Conservation (phyloP, 2,797 vertebrate genomes). For the Poeciliopsis presidionis region DNA sequence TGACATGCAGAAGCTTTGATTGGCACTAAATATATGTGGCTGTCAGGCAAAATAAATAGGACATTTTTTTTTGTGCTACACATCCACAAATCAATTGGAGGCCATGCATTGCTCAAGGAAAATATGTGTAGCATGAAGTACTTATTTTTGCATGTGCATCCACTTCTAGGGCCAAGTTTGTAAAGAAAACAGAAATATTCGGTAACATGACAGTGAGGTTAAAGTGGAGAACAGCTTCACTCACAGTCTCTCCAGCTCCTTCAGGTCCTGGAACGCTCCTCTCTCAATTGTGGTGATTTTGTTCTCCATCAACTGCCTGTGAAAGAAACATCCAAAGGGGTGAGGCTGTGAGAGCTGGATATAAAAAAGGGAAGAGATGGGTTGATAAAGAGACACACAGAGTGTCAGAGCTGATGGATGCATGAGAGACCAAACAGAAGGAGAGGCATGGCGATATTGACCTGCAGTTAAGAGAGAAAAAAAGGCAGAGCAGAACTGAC, state of each 20-base stretch:
- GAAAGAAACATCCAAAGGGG: conserved; percentile 51
- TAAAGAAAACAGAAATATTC: neutral
- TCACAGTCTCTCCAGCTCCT: conserved; percentile 97
- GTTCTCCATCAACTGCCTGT: conserved; percentile 97
- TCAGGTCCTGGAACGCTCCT: conserved; percentile 97
- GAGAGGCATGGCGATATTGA: conserved; percentile 30
- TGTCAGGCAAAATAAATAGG: neutral
- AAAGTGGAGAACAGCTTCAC: conserved; percentile 64
- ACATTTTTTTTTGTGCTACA: neutral
- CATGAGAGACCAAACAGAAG: conserved; percentile 34
- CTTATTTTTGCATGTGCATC: neutral
- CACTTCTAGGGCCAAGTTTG: conserved; percentile 3
- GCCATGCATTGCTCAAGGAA: neutral
- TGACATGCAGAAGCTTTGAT: neutral
- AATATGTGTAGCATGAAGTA: neutral
- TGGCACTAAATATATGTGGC: neutral
- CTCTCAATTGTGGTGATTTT: conserved; percentile 95
- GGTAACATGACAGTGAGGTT: neutral
- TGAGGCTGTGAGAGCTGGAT: conserved; percentile 33
- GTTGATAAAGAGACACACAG: conserved; percentile 17
- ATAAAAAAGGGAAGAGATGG: conserved; percentile 16
- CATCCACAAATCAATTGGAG: neutral
- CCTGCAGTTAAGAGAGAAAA: conserved; percentile 41
- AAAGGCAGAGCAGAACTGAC: conserved; percentile 20
- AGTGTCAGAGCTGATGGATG: conserved; percentile 38